Evolutionary conservation across 2,113 vertebrate genomes (phyloP).

Genomic region (Chamaea fasciata): DNA sequence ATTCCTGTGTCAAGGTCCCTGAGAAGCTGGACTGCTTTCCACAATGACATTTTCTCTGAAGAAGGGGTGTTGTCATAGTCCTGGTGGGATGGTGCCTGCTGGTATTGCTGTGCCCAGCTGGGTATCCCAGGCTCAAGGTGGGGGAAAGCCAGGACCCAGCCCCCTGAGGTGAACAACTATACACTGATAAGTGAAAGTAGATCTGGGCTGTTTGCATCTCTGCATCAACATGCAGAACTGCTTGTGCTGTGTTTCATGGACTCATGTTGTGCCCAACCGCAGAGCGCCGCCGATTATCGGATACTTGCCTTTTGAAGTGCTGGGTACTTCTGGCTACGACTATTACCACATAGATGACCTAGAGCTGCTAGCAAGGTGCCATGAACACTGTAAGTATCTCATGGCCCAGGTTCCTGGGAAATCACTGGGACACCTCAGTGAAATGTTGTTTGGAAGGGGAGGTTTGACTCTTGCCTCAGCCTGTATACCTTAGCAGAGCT

Average conservation of each 20-base stretch:
- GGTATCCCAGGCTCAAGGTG: not conserved
- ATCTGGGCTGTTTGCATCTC: not conserved
- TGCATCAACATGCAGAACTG: not conserved
- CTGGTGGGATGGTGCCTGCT: fast-evolving
- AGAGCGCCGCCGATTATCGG: constrained; percentile 83
- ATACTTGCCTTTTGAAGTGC: constrained; percentile 83
- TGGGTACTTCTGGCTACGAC: constrained; percentile 83
- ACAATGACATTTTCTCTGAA: not conserved
- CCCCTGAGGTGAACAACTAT: not conserved
- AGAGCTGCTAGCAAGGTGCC: constrained; percentile 79
- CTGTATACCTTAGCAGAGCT: not conserved
- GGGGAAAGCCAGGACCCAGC: not conserved
- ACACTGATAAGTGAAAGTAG: not conserved
- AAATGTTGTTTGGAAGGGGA: not conserved
- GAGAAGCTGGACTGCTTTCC: not conserved
- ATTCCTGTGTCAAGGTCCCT: not conserved
- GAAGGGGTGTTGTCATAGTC: not conserved
- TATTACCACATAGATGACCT: constrained; percentile 84
- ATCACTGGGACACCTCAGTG: not conserved
- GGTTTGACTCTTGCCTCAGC: not conserved
- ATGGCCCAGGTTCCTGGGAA: not conserved
- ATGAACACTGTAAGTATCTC: constrained; percentile 77
- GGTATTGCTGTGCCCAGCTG: fast-evolving
- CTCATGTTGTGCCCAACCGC: not conserved
- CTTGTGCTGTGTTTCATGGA: not conserved